Conservation (phyloP, 2,113 vertebrate species). For the Pyxicephalus adspersus region DNA sequence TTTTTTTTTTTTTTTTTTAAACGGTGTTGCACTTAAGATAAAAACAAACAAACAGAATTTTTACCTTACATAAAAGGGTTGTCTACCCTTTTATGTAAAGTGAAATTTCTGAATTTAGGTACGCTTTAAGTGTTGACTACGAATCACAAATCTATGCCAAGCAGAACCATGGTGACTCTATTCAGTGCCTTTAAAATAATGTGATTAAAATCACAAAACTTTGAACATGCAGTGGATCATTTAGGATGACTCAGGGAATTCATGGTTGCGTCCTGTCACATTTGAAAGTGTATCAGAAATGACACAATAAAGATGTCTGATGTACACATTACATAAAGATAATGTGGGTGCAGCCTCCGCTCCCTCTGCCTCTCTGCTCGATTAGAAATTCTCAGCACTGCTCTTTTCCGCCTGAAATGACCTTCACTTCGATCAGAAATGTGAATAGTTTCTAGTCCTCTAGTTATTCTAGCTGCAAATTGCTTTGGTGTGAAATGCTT, state of each 20-base stretch:
- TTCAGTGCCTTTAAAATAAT: not conserved
- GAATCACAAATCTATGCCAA: no score
- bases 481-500: conserved; percentile 56
- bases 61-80: no score
- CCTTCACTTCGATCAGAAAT: conserved; percentile 53
- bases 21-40: no score
- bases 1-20: no score
- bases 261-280: not conserved
- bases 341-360: not conserved
- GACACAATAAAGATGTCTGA: conserved; percentile 15
- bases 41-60: no score
- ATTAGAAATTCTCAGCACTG: conserved; percentile 45
- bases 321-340: conserved; percentile 24
- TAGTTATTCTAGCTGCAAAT: conserved; percentile 44
- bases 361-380: not conserved
- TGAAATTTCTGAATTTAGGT: no score
- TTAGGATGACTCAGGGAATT: not conserved
- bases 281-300: not conserved
- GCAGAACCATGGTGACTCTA: not conserved
- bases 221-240: not conserved
- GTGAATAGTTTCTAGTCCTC: conserved; percentile 47
- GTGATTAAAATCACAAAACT: not conserved
- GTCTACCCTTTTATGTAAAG: no score
- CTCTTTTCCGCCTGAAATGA: conserved; percentile 39
- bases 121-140: no score